These are phyloP conservation scores for Anthoscopus minutus DNA, from an alignment of 2,113 vertebrate genomes.

Conservation along the genomic window DNA sequence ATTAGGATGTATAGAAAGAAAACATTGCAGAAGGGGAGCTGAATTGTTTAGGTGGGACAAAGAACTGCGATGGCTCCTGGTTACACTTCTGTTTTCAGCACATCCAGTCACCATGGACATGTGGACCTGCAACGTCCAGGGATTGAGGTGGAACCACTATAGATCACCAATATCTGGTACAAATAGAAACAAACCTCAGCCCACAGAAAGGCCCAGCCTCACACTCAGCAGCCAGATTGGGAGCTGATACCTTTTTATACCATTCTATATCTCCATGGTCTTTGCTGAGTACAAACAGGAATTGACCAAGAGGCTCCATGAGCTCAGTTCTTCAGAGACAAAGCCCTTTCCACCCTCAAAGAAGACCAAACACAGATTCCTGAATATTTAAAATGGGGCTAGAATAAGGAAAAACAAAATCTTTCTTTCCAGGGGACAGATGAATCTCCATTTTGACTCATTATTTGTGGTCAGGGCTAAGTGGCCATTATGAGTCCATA, in stretches of 20 bases:
- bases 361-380: background rate
- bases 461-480: background rate
- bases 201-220: background rate
- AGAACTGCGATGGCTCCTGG: background rate
- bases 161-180: background rate
- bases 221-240: background rate
- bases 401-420: background rate
- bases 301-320: background rate
- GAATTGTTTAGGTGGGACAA: background rate
- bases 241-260: background rate
- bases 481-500: background rate
- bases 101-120: rapidly evolving
- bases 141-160: background rate
- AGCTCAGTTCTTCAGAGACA: background rate
- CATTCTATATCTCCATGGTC: background rate
- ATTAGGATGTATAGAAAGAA: background rate
- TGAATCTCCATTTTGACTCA: background rate
- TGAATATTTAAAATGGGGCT: background rate
- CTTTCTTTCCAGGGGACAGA: background rate
- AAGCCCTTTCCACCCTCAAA: background rate
- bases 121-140: background rate
- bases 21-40: background rate
- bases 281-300: background rate
- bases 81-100: background rate
- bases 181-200: background rate